Base-by-base conservation (phyloP, 2,797 vertebrate genomes). In the Heliangelus exortis region DNA sequence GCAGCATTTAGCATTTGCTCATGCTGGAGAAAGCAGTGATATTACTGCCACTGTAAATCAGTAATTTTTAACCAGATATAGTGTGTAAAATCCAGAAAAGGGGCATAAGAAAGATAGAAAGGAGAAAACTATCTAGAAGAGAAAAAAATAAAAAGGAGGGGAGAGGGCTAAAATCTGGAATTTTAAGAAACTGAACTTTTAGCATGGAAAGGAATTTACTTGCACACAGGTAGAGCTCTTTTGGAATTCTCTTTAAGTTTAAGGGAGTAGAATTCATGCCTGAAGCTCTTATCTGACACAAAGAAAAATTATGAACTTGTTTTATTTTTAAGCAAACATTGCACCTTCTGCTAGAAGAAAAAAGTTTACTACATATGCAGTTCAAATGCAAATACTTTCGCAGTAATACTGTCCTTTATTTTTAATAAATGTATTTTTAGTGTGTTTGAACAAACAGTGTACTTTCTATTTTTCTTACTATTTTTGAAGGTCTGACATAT, bases 1-100 rank as follows among this genome's bases (percentile, higher is more conserved):
- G 17, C 51, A 93, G 72, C 75, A 54, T 84, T 86, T 45, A 95
- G 86, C 68, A 47, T 89, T 79, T 96, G 86, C 80, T 90, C 0
- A 0, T 81, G 68, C 83, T 53, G 66, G 66, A 87, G 72, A 93
- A 93, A 92, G 74, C 59, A 59, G 63, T 61, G 76, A 43, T 95
- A 55, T 34, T 90, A 47, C 67, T 91, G 69, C 61, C 78, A 86
- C 80, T 94, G 87, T 84, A 89, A 84, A n/a, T 89, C 33, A 50
- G 36, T 79, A 31, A 47, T 80, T 87, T 71, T 93, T 82, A 69
- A 61, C 88, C 66, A 69, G 53, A 71, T 88, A 39, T 2, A 69
- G 47, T 45, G 12, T 71, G 22, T 77, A 61, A 79, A 95, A 68
- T 74, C 54, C 47, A 91, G 71, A 55, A 85, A 92, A 94, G 54